phyloP scores from a whole-genome alignment of 2,113 vertebrate genomes.

The Centropristis striata region DNA sequence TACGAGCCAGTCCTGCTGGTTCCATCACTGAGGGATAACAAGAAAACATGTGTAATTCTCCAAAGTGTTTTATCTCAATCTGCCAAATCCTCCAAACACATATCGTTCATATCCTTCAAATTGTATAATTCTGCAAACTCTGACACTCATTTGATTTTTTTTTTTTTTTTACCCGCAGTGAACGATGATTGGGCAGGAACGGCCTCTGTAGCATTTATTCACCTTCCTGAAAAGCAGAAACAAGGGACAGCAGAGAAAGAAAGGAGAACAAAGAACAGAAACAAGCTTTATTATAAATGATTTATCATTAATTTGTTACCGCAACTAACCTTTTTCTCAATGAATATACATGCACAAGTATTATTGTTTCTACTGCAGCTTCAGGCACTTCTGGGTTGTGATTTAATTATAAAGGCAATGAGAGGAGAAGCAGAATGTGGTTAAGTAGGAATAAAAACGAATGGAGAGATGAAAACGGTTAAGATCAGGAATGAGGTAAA shows the following conservation, averaged over 20 bases:
- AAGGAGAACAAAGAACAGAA: slow-evolving; percentile 47
- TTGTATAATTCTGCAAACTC: background rate
- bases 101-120: background rate
- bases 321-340: background rate
- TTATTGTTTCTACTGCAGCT: background rate
- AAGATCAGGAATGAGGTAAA: slow-evolving; percentile 4
- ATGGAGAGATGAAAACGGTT: background rate
- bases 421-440: background rate
- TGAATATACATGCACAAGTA: background rate
- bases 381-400: background rate
- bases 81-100: background rate
- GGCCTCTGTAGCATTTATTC: slow-evolving; percentile 98
- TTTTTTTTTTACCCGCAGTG: slow-evolving; percentile 93
- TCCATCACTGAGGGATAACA: slow-evolving; percentile 87
- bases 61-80: background rate
- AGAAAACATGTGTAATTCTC: background rate
- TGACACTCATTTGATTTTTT: background rate
- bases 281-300: slow-evolving; percentile 21
- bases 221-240: slow-evolving; percentile 93
- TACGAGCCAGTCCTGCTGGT: slow-evolving; percentile 94
- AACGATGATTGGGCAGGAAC: slow-evolving; percentile 97
- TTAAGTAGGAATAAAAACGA: background rate
- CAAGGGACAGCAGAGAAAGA: slow-evolving; percentile 53
- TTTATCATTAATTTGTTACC: background rate
- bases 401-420: slow-evolving; percentile 19